Percentiles rank a stretch among this genome's conserved stretches.
phyloP scores from a whole-genome alignment of 2,797 vertebrate species.

The Basileuterus tristriatus region DNA sequence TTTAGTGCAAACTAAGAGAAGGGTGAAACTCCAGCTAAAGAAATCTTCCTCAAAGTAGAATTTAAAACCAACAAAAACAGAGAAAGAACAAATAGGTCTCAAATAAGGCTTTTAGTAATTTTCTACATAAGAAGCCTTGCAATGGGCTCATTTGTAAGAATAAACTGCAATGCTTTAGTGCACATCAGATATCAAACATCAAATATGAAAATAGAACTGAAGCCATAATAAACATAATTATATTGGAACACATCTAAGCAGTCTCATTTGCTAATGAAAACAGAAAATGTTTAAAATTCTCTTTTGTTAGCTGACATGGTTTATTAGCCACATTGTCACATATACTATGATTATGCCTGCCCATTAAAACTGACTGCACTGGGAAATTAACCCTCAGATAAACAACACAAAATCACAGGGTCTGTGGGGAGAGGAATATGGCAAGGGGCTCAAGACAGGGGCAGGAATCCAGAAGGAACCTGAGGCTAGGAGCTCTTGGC shows the following conservation, averaged over 20 bases:
- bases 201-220: conserved; percentile 1
- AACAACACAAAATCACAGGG: background rate
- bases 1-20: conserved; percentile 71
- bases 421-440: background rate
- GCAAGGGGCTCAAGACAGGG: background rate
- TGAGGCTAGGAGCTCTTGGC: background rate
- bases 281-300: background rate
- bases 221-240: background rate
- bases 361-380: background rate
- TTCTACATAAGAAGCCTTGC: background rate
- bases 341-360: background rate
- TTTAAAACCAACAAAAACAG: conserved; percentile 55
- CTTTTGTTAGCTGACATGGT: background rate
- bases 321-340: background rate
- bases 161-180: background rate
- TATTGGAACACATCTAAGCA: background rate
- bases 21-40: conserved; percentile 81
- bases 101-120: background rate
- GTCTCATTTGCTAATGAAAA: conserved; percentile 26
- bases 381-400: background rate
- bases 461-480: background rate
- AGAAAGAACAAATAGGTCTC: background rate
- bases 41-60: conserved; percentile 71
- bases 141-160: background rate
- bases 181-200: background rate